Evolutionary conservation across 2,888 invertebrate genomes (phyloP).

Genomic region (Subacronicta megacephala): DNA sequence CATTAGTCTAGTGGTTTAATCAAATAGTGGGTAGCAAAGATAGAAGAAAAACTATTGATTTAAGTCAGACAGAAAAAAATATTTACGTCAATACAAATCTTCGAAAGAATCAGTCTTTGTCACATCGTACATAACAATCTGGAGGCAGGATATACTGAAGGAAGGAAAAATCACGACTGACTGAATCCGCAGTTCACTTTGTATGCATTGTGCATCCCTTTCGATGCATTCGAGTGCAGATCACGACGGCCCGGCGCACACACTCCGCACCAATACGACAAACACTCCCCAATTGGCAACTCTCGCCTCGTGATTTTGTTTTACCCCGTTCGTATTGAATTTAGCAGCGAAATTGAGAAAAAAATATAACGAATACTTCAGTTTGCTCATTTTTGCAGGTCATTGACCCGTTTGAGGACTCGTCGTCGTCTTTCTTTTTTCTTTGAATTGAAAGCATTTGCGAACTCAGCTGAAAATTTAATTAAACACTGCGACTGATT

Average conservation of each 20-base stretch:
- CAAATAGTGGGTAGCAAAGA: constrained; percentile 11
- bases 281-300: constrained; percentile 79
- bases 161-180: constrained; percentile 78
- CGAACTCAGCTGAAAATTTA: constrained; percentile 1
- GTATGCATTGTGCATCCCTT: constrained; percentile 81
- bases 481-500: background rate
- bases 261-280: constrained; percentile 76
- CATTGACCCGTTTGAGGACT: constrained; percentile 45
- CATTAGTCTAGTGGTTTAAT: no score
- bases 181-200: constrained; percentile 73
- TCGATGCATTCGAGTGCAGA: constrained; percentile 74
- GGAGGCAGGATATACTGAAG: constrained; percentile 64
- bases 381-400: constrained; percentile 40
- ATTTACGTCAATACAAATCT: constrained; percentile 57
- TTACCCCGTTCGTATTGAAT: constrained; percentile 68
- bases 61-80: constrained; percentile 42
- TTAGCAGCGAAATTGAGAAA: constrained; percentile 32
- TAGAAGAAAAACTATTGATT: constrained; percentile 37
- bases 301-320: constrained; percentile 74
- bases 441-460: constrained; percentile 31
- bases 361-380: constrained; percentile 30
- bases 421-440: constrained; percentile 28
- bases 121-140: constrained; percentile 65
- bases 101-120: constrained; percentile 70
- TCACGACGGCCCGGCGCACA: constrained; percentile 68